Base-by-base conservation (phyloP, 1,140 invertebrate species). In the Trichonephila clavipes region DNA sequence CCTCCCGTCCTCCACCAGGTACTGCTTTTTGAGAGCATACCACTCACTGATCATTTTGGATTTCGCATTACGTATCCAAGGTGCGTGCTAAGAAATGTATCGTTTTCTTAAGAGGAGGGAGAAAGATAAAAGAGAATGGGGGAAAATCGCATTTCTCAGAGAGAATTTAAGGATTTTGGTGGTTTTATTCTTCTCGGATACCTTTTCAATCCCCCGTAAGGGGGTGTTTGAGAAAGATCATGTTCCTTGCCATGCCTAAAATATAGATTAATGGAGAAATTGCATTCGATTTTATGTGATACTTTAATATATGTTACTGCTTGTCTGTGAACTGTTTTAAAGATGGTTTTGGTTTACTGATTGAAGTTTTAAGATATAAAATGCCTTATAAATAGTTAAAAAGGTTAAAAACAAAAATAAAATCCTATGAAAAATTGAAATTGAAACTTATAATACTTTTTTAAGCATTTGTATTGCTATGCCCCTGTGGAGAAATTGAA, bases 51-150 rank as follows among this genome's bases (percentile, higher is more conserved):
- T 64, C 28, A 72, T 88, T 88, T 34, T 21, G 61, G 64, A 88
- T 88, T 66, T 40, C 87, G 14, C 44, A 72, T 88, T 88, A 88
- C 34, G 87, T 51, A 88, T 72, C 61, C 64, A 88, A 58, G n/a
- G 59, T 87, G n/a, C 61, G 85, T 64, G n/a, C 61, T 4, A 19
- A 24, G 85, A 87, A 87, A 87, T 64, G 61, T 87, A 87, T 87
- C 61, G 85, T 59, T 28, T 87, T 87, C 61, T 64, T 62, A 34
- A 28, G 18, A 34, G 28, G 61, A 34, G 85, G 61, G 6, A 40
- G 19, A 87, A 87, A 19, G 24, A 14, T 34, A 21, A 24, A 62
- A 19, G 81, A 24, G 44, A 82, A 82, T 82, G 51, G 28, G 40
- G 44, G 51, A 21, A 83, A 59, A 83, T 83, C 82, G 82, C 82